Base-by-base conservation (phyloP, 2,888 invertebrate species). In the Pollenia angustigena region DNA sequence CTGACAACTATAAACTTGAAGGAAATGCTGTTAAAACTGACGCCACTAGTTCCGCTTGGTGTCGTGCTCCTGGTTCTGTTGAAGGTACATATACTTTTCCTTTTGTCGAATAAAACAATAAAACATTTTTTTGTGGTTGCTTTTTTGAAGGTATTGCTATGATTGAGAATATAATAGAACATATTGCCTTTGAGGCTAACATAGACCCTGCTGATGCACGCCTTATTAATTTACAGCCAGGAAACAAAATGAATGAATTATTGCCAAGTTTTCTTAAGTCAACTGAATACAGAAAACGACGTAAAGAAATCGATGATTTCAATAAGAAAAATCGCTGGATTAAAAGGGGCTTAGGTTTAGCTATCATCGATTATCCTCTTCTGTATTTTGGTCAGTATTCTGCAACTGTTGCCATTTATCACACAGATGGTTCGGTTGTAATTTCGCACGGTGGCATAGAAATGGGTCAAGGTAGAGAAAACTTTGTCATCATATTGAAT, bases 301-400 rank as follows among this genome's bases (percentile, higher is more conserved):
- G 94, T 89, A 92, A 92, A 85, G 94, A 94, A 81, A 94, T 96
- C 4, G 93, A 94, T 23, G 90, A 92, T 16, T 97, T 95, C 89
- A 97, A 97, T 90, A 93, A 93, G 87, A 94, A 94, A 64, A 97
- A 97, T 93, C 94, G 96, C 14, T 97, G 97, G 97, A 42, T 91
- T 90, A 42, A 96, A 95, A 90, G 93, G 94, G 97, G 96, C 0
- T 93, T 96, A 0, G 93, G 95, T 23, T 90, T 97, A 8, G 94
- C 95, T 7, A 95, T 96, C 4, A 95, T 97, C 95, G 95, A 94
- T 87, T 97, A 95, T 94, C 94, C 95, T 0, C 92, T 95, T 0
- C 80, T 91, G 1, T 90, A 94, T 18, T 90, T 93, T 32, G 93
- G 95, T 0, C 94, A 94, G 66, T 95, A 93, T 83, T 94, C 95